Percentiles rank a stretch among this genome's conserved stretches.
Evolutionary conservation across 2,888 invertebrate species (phyloP).

Genomic region (Vesta saturnalis): DNA sequence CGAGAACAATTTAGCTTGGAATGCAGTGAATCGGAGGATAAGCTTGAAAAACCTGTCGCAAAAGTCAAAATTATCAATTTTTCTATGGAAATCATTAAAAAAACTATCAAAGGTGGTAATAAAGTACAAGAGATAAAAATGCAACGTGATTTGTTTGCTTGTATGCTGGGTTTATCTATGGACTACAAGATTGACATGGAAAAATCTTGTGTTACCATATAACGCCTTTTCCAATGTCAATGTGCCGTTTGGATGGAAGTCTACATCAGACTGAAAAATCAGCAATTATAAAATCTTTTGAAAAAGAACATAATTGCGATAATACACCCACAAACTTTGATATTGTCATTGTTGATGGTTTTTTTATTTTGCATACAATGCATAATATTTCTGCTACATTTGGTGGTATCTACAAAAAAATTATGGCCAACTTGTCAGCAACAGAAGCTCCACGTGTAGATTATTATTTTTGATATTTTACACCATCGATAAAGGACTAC

Average conservation of each 20-base stretch:
- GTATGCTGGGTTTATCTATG: conserved; percentile 2
- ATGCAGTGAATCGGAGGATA: neutral
- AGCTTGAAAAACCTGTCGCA: neutral
- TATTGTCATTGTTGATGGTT: no score
- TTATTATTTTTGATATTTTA: neutral
- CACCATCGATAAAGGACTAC: neutral
- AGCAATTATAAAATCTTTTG: conserved; percentile 12
- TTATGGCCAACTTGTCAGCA: conserved; percentile 1
- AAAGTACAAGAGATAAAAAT: neutral
- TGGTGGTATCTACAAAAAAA: conserved; percentile 1
- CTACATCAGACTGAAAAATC: conserved; percentile 5
- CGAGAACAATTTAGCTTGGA: neutral
- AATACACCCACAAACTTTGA: conserved; percentile 9
- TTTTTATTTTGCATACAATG: no score
- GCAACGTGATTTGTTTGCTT: conserved; percentile 4
- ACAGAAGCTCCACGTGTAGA: neutral
- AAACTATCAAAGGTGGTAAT: conserved; percentile 8
- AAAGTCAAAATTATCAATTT: neutral
- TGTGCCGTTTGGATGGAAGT: conserved; percentile 19
- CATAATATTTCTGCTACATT: conserved; percentile 7
- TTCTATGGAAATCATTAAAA: neutral
- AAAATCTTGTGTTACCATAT: no score
- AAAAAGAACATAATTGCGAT: conserved; percentile 34
- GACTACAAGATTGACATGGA: no score
- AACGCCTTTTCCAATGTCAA: conserved; percentile 12